These are phyloP conservation scores for Lomographa bimaculata DNA, from an alignment of 2,888 invertebrate genomes.

Conservation along the genomic window DNA sequence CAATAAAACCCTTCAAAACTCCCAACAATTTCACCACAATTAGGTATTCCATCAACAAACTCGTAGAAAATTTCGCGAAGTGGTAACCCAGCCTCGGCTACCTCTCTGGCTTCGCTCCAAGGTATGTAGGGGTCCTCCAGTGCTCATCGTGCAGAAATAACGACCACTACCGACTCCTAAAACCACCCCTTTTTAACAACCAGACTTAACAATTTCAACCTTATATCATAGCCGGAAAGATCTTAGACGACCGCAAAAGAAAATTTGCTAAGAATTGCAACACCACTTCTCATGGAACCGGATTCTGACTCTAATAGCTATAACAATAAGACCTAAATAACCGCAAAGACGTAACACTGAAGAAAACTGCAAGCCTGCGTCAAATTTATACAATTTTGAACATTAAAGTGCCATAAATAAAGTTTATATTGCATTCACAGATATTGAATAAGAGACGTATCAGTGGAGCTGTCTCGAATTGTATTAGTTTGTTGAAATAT, in stretches of 20 bases:
- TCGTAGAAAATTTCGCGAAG: slow-evolving; percentile 26
- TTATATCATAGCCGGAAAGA: background rate
- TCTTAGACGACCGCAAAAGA: background rate
- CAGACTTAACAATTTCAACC: slow-evolving; percentile 3
- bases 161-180: slow-evolving; percentile 48
- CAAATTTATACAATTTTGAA: slow-evolving; percentile 29
- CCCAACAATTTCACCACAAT: slow-evolving; percentile 21
- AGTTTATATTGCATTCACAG: slow-evolving; percentile 27
- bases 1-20: slow-evolving; percentile 6
- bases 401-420: slow-evolving; percentile 32
- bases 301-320: slow-evolving; percentile 30
- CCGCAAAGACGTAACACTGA: slow-evolving; percentile 2
- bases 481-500: slow-evolving; percentile 16
- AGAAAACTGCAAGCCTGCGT: slow-evolving; percentile 14
- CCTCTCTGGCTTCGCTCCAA: slow-evolving; percentile 23
- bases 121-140: slow-evolving; percentile 37
- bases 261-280: slow-evolving; percentile 15
- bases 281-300: slow-evolving; percentile 2
- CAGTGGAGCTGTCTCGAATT: slow-evolving; percentile 9
- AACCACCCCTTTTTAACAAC: slow-evolving; percentile 4
- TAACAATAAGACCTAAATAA: slow-evolving; percentile 21
- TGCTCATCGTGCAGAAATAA: slow-evolving; percentile 56
- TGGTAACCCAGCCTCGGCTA: slow-evolving; percentile 22
- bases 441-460: slow-evolving; percentile 19
- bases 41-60: slow-evolving; percentile 27